Evolutionary conservation across 2,888 invertebrate genomes (phyloP).

Genomic region (Platycnemis pennipes): DNA sequence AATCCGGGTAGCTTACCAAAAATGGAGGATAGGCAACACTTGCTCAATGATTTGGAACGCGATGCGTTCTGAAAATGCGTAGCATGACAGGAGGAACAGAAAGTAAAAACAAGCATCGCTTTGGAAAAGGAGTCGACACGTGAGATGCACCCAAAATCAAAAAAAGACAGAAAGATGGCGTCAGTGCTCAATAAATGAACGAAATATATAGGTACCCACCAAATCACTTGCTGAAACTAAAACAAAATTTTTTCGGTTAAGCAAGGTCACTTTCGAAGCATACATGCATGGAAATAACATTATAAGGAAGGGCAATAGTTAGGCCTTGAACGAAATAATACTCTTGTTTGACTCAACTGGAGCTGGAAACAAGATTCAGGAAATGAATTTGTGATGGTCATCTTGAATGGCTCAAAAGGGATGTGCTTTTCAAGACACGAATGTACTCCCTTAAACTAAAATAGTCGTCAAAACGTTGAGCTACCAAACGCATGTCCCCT

Average conservation of each 20-base stretch:
- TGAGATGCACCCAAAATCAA: not conserved
- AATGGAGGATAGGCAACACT: not conserved
- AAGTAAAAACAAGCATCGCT: not conserved
- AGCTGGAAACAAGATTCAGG: slow-evolving; percentile 39
- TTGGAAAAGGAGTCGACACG: not conserved
- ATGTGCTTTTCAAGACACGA: not conserved
- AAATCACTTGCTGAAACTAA: slow-evolving; percentile 29
- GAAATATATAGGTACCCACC: slow-evolving; percentile 1
- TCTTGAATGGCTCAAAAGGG: slow-evolving; percentile 46
- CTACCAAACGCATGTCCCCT: no score
- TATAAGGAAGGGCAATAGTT: not conserved
- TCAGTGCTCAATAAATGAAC: slow-evolving; percentile 15
- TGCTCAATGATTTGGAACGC: not conserved
- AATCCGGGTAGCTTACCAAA: not conserved
- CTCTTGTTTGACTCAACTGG: not conserved
- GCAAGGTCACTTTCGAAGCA: not conserved
- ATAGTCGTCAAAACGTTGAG: no score
- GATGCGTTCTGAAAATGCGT: not conserved
- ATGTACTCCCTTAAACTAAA: no score
- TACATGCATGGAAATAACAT: not conserved
- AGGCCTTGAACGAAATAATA: not conserved
- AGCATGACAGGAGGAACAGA: not conserved
- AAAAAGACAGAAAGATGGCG: not conserved
- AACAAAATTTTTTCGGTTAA: not conserved
- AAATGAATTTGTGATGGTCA: slow-evolving; percentile 24